Evolutionary conservation across 1,140 invertebrate species (phyloP).

Genomic region (Scylla paramamosain): DNA sequence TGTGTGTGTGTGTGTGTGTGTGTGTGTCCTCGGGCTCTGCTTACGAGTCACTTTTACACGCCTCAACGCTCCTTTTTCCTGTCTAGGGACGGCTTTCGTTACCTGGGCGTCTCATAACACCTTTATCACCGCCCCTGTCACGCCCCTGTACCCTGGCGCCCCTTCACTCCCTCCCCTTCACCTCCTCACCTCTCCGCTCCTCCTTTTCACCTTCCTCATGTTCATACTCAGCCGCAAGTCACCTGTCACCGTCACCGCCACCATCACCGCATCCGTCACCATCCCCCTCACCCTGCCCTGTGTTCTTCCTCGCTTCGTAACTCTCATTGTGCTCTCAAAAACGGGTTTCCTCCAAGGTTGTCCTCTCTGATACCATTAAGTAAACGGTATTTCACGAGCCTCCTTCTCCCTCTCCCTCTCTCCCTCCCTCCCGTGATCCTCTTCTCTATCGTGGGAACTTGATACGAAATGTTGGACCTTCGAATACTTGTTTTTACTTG

Average conservation of each 20-base stretch:
- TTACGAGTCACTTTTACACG: no score
- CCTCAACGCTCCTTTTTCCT: no score
- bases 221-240: neutral
- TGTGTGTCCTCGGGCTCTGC: no score
- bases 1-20: no score
- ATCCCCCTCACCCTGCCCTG: neutral
- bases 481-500: neutral
- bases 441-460: neutral
- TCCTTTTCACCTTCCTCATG: neutral
- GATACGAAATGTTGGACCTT: neutral
- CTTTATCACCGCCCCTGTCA: no score
- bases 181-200: neutral
- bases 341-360: neutral
- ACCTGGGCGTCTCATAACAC: no score
- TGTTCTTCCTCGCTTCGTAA: neutral
- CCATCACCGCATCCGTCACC: neutral
- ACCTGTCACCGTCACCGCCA: neutral
- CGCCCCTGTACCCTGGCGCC: neutral
- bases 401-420: neutral
- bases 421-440: neutral
- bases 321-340: slow-evolving; percentile 14
- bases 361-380: slow-evolving; percentile 14
- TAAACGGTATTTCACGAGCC: neutral
- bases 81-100: no score
- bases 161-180: neutral